Percentiles rank a stretch among this genome's conserved stretches.
Conservation (phyloP, 1,140 invertebrate genomes). For the Drosophila ficusphila region DNA sequence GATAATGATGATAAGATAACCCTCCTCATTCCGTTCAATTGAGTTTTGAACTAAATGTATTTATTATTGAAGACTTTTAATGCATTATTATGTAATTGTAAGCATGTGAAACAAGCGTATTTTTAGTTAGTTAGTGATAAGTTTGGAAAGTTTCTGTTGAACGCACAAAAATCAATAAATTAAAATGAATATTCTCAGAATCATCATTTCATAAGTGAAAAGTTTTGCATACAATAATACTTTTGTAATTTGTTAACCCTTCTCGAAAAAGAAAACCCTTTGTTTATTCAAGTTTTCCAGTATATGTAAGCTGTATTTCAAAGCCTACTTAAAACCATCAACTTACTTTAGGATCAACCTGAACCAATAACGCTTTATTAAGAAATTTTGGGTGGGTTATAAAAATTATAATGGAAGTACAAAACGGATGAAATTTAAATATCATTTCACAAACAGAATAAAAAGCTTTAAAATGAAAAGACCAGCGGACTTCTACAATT, state of each 20-base stretch:
- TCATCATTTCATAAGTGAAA: neutral
- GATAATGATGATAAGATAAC: constrained; percentile 36
- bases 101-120: constrained; percentile 59
- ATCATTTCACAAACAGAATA: constrained; percentile 26
- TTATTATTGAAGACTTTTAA: constrained; percentile 72
- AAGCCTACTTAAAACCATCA: neutral
- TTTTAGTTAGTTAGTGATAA: constrained; percentile 78
- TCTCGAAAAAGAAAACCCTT: neutral
- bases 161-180: constrained; percentile 74
- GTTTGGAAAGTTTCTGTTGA: constrained; percentile 66
- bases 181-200: constrained; percentile 35
- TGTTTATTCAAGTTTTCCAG: neutral
- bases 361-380: constrained; percentile 2
- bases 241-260: too few species aligned
- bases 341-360: neutral
- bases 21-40: constrained; percentile 70
- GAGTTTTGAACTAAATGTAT: constrained; percentile 56
- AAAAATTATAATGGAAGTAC: constrained; percentile 6
- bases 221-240: neutral
- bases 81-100: constrained; percentile 74
- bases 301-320: neutral
- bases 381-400: neutral
- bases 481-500: constrained; percentile 39
- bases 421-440: neutral
- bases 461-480: constrained; percentile 24